Evolutionary conservation across 2,113 vertebrate genomes (phyloP).

Genomic region (Dromiciops gliroides): DNA sequence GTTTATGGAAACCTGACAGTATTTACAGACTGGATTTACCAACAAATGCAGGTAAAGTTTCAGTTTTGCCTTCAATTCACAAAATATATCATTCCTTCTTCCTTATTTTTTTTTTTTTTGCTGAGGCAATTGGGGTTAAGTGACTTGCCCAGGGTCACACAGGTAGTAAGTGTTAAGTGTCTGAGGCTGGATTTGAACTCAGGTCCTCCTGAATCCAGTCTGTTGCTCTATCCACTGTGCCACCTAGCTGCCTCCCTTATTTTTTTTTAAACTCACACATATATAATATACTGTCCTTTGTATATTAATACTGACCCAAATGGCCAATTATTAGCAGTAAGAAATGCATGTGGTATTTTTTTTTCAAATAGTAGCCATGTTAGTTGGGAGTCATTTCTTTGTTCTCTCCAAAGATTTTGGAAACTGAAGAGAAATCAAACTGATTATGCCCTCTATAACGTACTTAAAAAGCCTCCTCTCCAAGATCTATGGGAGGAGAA

Average conservation of each 20-base stretch:
- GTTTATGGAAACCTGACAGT: conserved; percentile 91
- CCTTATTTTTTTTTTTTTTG: too few relatives aligned
- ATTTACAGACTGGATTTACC: conserved; percentile 90
- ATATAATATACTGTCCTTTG: background rate
- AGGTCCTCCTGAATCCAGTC: too few relatives aligned
- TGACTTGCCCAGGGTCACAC: too few relatives aligned
- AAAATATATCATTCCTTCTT: background rate
- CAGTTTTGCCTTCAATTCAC: background rate
- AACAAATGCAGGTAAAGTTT: conserved; percentile 89
- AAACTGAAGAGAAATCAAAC: background rate
- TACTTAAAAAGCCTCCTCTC: background rate
- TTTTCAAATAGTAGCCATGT: background rate
- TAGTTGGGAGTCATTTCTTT: background rate
- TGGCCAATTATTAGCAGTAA: background rate
- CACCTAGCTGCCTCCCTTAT: too few relatives aligned
- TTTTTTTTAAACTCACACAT: background rate
- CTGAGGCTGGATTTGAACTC: too few relatives aligned
- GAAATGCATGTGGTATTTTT: background rate
- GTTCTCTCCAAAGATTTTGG: background rate
- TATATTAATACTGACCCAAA: background rate
- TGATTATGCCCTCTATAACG: background rate
- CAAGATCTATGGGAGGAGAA: background rate
- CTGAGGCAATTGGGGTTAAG: too few relatives aligned
- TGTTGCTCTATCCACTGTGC: too few relatives aligned
- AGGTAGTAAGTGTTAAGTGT: too few relatives aligned